Evolutionary conservation across 1,140 invertebrate species (phyloP).

Genomic region (Heliothis virescens): DNA sequence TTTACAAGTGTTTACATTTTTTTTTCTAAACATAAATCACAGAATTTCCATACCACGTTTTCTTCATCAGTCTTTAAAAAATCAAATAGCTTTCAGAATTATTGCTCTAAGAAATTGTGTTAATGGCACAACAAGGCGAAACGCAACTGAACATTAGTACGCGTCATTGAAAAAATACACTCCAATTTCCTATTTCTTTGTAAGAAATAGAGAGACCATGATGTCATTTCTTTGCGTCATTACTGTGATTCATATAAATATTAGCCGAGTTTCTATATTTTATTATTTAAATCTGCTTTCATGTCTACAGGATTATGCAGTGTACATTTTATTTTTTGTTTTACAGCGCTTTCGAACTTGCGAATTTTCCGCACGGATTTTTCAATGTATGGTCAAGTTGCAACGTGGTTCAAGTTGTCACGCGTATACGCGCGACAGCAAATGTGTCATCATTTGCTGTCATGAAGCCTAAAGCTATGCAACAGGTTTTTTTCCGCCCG

Average conservation of each 20-base stretch:
- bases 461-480: no score
- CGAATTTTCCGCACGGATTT: no score
- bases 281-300: not conserved
- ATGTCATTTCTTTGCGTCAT: conserved; percentile 30
- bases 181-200: conserved; percentile 14
- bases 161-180: conserved; percentile 15
- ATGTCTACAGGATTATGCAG: not conserved
- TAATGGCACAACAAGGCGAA: conserved; percentile 43
- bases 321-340: not conserved
- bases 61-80: not conserved
- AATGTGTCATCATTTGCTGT: no score
- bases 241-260: conserved; percentile 27
- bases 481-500: no score
- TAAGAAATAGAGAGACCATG: conserved; percentile 9
- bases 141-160: conserved; percentile 27
- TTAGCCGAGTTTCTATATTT: not conserved
- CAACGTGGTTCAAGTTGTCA: no score
- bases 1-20: not conserved
- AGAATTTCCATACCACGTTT: not conserved
- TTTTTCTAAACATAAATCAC: not conserved
- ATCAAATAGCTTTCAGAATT: conserved; percentile 31
- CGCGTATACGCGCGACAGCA: no score
- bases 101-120: conserved; percentile 23
- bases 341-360: no score
- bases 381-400: no score